Evolutionary conservation across 1,140 invertebrate species (phyloP).

Genomic region (Ridgeia piscesae): DNA sequence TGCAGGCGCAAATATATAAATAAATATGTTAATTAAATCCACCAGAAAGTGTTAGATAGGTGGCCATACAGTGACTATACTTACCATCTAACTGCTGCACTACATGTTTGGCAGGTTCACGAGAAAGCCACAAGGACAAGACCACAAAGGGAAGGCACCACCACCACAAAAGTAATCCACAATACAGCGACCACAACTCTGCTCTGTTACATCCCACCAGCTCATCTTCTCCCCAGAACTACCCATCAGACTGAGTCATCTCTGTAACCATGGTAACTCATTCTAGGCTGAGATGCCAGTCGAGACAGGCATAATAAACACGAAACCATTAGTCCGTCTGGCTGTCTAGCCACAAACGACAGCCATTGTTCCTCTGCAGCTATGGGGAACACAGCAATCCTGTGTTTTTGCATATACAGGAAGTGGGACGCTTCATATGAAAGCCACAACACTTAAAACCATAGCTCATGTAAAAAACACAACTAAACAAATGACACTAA

Average conservation of each 20-base stretch:
- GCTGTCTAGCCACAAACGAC: background rate
- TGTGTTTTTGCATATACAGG: background rate
- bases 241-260: background rate
- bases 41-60: background rate
- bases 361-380: background rate
- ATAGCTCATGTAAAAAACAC: background rate
- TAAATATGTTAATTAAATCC: background rate
- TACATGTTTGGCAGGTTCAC: background rate
- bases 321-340: background rate
- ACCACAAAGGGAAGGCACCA: too few relatives aligned
- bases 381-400: too few relatives aligned
- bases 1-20: background rate
- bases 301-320: background rate
- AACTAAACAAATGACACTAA: background rate
- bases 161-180: too few relatives aligned
- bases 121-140: background rate
- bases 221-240: background rate
- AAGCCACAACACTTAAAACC: too few relatives aligned
- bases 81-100: background rate
- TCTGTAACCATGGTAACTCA: background rate
- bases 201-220: background rate
- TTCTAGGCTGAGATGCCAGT: background rate
- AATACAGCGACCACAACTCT: background rate
- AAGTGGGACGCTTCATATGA: too few relatives aligned
- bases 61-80: background rate